phyloP scores from a whole-genome alignment of 92 coral and sea anemone species.

The Heliopora coerulea region DNA sequence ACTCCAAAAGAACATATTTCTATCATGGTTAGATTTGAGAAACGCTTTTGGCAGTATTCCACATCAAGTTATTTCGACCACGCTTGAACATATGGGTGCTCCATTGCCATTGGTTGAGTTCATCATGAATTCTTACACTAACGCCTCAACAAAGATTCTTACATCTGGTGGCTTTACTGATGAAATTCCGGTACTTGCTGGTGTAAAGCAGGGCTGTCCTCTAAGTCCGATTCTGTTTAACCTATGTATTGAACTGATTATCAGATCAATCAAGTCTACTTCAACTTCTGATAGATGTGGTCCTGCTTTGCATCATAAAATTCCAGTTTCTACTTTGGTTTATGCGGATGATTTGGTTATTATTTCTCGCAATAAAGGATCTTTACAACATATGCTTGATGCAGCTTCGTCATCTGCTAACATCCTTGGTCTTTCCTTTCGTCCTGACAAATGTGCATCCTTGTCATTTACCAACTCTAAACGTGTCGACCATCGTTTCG shows the following conservation, averaged over 20 bases:
- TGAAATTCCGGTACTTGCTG: background rate
- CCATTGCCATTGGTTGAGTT: background rate
- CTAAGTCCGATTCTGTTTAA: constrained; percentile 11
- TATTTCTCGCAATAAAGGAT: background rate
- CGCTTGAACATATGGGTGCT: background rate
- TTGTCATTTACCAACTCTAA: background rate
- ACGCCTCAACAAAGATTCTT: background rate
- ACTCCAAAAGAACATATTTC: background rate
- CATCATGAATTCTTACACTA: background rate
- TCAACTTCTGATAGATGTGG: background rate
- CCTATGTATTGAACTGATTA: background rate
- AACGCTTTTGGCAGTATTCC: constrained; percentile 16
- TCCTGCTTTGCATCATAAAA: background rate
- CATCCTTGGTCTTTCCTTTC: background rate
- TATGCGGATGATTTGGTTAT: constrained; percentile 9
- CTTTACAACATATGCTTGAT: background rate
- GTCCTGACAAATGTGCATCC: constrained; percentile 17
- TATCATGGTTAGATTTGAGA: background rate
- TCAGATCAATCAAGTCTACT: background rate
- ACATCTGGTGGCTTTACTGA: background rate
- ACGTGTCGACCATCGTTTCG: background rate
- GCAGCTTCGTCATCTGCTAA: background rate
- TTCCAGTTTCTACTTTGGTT: background rate
- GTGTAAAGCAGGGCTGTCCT: constrained; percentile 18
- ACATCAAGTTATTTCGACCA: background rate